Evolutionary conservation across 2,888 invertebrate species (phyloP).

Genomic region (Callosobruchus maculatus): DNA sequence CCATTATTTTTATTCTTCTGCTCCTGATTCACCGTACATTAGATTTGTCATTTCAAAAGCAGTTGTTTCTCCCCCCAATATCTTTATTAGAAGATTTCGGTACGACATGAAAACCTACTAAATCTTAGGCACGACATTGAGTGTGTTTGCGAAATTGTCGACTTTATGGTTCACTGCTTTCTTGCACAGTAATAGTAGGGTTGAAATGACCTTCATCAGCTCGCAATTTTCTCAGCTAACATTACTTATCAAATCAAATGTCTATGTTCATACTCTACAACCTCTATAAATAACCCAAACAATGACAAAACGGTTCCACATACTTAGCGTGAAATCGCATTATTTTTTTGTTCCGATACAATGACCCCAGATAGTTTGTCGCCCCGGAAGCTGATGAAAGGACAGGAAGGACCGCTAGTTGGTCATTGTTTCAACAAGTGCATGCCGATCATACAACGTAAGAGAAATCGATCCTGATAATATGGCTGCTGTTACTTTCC

Average conservation of each 20-base stretch:
- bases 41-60: too few species aligned
- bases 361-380: slow-evolving; percentile 10
- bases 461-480: background rate
- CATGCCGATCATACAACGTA: background rate
- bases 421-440: background rate
- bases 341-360: slow-evolving; percentile 9
- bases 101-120: too few species aligned
- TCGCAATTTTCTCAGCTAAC: too few species aligned
- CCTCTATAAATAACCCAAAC: slow-evolving; percentile 1
- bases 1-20: too few species aligned
- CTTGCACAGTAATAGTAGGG: too few species aligned
- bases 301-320: slow-evolving; percentile 5
- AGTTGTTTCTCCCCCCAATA: too few species aligned
- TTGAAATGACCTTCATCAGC: too few species aligned
- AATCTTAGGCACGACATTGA: too few species aligned
- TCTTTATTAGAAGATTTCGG: too few species aligned
- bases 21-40: too few species aligned
- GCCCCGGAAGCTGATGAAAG: slow-evolving; percentile 10
- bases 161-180: too few species aligned
- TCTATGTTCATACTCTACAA: background rate
- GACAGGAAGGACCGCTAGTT: slow-evolving; percentile 6
- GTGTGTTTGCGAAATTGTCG: too few species aligned
- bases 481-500: background rate
- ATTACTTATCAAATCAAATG: background rate
- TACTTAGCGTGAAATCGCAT: slow-evolving; percentile 9